Evolutionary conservation across 2,797 vertebrate species (phyloP).

Genomic region (Myripristis jacobus): DNA sequence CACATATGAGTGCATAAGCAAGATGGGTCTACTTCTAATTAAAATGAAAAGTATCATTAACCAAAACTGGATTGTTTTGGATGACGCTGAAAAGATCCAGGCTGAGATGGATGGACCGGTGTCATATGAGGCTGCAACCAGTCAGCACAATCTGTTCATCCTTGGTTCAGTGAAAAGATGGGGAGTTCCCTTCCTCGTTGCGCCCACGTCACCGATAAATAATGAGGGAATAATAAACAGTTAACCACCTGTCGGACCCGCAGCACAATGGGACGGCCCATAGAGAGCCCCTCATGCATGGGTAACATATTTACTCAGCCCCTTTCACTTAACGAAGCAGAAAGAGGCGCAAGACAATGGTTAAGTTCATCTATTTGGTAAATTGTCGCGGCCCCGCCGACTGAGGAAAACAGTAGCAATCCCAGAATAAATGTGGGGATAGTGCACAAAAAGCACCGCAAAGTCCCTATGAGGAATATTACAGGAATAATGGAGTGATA

Average conservation of each 20-base stretch:
- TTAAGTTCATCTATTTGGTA: constrained; percentile 97
- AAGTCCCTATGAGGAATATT: not conserved
- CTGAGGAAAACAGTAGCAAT: not conserved
- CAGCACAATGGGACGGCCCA: constrained; percentile 87
- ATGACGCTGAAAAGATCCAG: constrained; percentile 32
- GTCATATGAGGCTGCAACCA: constrained; percentile 70
- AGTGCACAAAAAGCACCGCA: too few relatives aligned
- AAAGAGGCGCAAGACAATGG: constrained; percentile 92
- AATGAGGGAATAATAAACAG: constrained; percentile 92
- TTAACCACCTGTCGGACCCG: constrained; percentile 97
- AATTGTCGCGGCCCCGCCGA: constrained; percentile 83
- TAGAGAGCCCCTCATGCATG: constrained; percentile 96
- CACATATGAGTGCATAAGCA: too few relatives aligned
- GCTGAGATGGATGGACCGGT: constrained; percentile 64
- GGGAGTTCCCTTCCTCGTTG: constrained; percentile 73
- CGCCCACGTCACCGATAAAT: constrained; percentile 79
- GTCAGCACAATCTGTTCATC: constrained; percentile 79
- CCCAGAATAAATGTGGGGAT: not conserved
- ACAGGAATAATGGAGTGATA: not conserved
- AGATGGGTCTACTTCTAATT: constrained; percentile 30
- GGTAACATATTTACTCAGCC: constrained; percentile 99
- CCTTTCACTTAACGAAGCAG: constrained; percentile 96
- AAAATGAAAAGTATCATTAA: constrained; percentile 28
- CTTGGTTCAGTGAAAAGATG: constrained; percentile 63
- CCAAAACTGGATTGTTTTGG: constrained; percentile 18